Percentiles rank a stretch among this genome's conserved stretches.
These are phyloP conservation scores for Parus major DNA, from an alignment of 2,113 vertebrate genomes.

Conservation along the genomic window DNA sequence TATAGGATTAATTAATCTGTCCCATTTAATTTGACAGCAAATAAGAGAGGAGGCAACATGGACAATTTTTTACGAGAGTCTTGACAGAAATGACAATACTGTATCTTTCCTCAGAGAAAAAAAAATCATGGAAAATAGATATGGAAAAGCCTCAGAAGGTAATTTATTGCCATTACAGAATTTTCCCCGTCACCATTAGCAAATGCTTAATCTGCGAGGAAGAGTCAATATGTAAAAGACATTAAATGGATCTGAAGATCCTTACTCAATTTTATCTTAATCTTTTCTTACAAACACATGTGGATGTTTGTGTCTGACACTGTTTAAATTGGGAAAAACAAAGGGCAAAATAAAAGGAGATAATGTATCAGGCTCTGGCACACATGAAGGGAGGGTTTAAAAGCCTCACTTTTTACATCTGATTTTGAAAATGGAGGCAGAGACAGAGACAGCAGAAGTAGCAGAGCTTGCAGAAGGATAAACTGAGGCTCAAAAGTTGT, in stretches of 20 bases:
- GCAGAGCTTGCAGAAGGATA: slow-evolving; percentile 20
- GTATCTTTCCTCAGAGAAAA: background rate
- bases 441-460: background rate
- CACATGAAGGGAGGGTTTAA: background rate
- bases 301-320: background rate
- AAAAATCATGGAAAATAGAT: background rate
- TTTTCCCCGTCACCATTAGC: slow-evolving; percentile 15
- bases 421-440: background rate
- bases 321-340: background rate
- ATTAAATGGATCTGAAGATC: slow-evolving; percentile 16
- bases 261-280: slow-evolving; percentile 11
- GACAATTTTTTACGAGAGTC: background rate
- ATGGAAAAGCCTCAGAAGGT: slow-evolving; percentile 21
- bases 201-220: background rate
- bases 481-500: background rate
- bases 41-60: background rate
- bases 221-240: background rate
- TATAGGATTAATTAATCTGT: background rate
- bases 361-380: background rate
- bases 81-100: slow-evolving; percentile 6
- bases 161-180: slow-evolving; percentile 30
- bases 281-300: background rate
- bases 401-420: background rate
- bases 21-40: background rate
- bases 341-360: background rate